Conservation (phyloP, 2,888 invertebrate species). For the Meiosimyza platycephala region DNA sequence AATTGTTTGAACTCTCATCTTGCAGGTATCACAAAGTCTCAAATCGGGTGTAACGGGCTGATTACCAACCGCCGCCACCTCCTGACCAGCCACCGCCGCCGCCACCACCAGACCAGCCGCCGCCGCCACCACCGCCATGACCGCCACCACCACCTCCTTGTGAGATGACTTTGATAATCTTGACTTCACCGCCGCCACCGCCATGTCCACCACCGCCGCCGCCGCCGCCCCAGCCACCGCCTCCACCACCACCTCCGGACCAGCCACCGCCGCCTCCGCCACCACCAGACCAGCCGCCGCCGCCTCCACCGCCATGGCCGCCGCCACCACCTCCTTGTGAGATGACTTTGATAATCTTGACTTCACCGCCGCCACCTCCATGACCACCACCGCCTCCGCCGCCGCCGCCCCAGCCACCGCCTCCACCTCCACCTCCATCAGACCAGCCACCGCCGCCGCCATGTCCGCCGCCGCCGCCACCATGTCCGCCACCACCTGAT, state of each 20-base stretch:
- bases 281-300: conserved; percentile 12
- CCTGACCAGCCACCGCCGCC: conserved; percentile 34
- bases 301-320: conserved; percentile 37
- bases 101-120: conserved; percentile 39
- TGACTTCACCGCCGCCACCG: conserved; percentile 34
- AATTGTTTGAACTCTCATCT: background rate
- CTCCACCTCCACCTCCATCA: conserved; percentile 48
- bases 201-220: conserved; percentile 34
- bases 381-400: conserved; percentile 32
- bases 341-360: conserved; percentile 37
- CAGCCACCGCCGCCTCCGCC: conserved; percentile 36
- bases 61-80: conserved; percentile 31
- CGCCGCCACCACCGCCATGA: conserved; percentile 32
- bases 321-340: conserved; percentile 38
- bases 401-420: conserved; percentile 45
- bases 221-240: conserved; percentile 37
- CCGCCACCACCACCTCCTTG: conserved; percentile 38
- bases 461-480: conserved; percentile 38
- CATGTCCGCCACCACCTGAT: conserved; percentile 32
- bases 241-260: conserved; percentile 28
- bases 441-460: conserved; percentile 48
- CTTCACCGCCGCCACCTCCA: conserved; percentile 20
- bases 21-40: conserved; percentile 4
- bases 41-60: background rate
- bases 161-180: conserved; percentile 35